phyloP scores from a whole-genome alignment of 2,888 invertebrate genomes.

The Malthinus seriepunctatus region DNA sequence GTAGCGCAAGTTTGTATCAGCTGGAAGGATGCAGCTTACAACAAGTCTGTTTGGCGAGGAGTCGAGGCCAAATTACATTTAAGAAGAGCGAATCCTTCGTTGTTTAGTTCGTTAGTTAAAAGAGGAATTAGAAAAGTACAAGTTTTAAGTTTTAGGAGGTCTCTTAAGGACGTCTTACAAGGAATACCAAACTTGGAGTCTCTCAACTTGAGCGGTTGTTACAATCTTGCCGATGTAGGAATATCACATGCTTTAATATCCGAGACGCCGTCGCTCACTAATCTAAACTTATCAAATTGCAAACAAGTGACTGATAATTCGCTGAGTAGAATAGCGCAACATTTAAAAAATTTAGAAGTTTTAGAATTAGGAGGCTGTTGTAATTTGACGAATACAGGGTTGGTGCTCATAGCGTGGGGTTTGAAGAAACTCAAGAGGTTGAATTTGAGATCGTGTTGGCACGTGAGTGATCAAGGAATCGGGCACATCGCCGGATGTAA shows the following conservation, averaged over 20 bases:
- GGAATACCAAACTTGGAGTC: conserved; percentile 86
- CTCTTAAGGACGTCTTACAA: conserved; percentile 82
- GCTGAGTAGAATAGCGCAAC: conserved; percentile 81
- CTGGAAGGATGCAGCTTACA: conserved; percentile 92
- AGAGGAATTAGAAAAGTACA: conserved; percentile 89
- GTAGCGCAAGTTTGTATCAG: conserved; percentile 87
- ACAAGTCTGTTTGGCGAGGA: conserved; percentile 91
- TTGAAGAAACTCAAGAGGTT: conserved; percentile 80
- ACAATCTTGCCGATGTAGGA: conserved; percentile 87
- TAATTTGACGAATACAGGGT: conserved; percentile 86
- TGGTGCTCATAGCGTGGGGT: conserved; percentile 86
- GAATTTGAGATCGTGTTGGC: conserved; percentile 91
- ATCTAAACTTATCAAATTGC: conserved; percentile 87
- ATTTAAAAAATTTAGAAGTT: conserved; percentile 81
- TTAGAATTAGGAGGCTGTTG: conserved; percentile 91
- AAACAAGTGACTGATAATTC: conserved; percentile 95
- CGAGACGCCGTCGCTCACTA: conserved; percentile 75
- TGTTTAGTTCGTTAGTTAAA: conserved; percentile 84
- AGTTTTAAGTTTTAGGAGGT: conserved; percentile 81
- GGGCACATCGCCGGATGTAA: conserved; percentile 81
- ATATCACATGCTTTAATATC: conserved; percentile 80
- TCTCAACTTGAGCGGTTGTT: conserved; percentile 90
- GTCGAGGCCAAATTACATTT: conserved; percentile 91
- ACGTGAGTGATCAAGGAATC: conserved; percentile 89
- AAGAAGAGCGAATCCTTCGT: conserved; percentile 77